These are phyloP conservation scores for Xestia rhomboidea DNA, from an alignment of 2,888 invertebrate genomes.

Conservation along the genomic window DNA sequence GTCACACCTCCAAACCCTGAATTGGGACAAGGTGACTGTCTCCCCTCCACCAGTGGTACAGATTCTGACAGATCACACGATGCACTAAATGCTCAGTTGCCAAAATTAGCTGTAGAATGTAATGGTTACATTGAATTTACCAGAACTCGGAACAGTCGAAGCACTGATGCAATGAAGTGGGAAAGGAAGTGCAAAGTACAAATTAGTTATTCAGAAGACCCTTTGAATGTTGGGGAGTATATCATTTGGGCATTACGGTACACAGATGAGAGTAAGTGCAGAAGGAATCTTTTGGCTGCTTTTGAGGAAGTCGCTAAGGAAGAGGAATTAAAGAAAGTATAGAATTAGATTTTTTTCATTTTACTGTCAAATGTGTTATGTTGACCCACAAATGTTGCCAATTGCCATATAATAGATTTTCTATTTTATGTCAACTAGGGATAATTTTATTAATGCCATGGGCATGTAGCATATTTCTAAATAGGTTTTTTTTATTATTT, in stretches of 20 bases:
- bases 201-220: conserved; percentile 91
- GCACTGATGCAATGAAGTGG: conserved; percentile 89
- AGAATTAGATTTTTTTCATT: conserved; percentile 46
- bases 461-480: not conserved
- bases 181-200: conserved; percentile 91
- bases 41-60: conserved; percentile 86
- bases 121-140: conserved; percentile 87
- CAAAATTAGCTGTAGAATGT: conserved; percentile 86
- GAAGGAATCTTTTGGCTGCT: conserved; percentile 90
- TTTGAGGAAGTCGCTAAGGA: conserved; percentile 85
- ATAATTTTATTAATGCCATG: conserved; percentile 10
- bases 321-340: conserved; percentile 73
- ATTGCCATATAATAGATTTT: conserved; percentile 11
- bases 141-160: conserved; percentile 80
- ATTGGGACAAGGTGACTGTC: conserved; percentile 87
- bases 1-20: conserved; percentile 86
- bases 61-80: conserved; percentile 83
- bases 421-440: conserved; percentile 1
- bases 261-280: conserved; percentile 91
- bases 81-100: conserved; percentile 83
- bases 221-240: conserved; percentile 89
- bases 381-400: conserved; percentile 21
- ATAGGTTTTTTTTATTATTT: not conserved
- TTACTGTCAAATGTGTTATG: conserved; percentile 52
- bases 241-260: conserved; percentile 92